Evolutionary conservation across 2,113 vertebrate species (phyloP).

Genomic region (Edolisoma coerulescens): DNA sequence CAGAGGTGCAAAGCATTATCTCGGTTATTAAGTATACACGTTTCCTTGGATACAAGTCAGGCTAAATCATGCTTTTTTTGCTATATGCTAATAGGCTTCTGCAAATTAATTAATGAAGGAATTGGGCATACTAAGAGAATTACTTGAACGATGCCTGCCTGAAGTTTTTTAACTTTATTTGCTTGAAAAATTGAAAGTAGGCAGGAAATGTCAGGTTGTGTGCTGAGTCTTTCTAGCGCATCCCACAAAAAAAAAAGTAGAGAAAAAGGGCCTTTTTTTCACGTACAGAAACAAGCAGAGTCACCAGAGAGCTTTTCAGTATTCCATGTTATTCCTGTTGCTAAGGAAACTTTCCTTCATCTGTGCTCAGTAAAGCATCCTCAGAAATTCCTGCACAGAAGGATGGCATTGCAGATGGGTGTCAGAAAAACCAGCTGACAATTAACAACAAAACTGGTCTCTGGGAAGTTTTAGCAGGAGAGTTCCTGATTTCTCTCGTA

Average conservation of each 20-base stretch:
- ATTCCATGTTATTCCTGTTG: constrained; percentile 38
- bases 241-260: background rate
- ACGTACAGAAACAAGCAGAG: background rate
- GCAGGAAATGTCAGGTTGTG: background rate
- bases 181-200: background rate
- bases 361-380: background rate
- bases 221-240: background rate
- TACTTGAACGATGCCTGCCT: background rate
- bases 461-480: background rate
- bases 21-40: background rate
- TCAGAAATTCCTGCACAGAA: background rate
- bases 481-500: background rate
- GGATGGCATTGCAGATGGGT: background rate
- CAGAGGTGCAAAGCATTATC: background rate
- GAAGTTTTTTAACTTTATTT: background rate
- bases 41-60: constrained; percentile 26
- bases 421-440: background rate
- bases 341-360: constrained; percentile 45
- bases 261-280: background rate
- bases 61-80: background rate
- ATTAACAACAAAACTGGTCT: background rate
- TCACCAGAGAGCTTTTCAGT: constrained; percentile 20
- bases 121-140: background rate
- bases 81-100: background rate
- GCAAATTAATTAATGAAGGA: constrained; percentile 49